These are phyloP conservation scores for Polydrusus pterygomalis DNA, from an alignment of 2,888 invertebrate genomes.

Conservation along the genomic window DNA sequence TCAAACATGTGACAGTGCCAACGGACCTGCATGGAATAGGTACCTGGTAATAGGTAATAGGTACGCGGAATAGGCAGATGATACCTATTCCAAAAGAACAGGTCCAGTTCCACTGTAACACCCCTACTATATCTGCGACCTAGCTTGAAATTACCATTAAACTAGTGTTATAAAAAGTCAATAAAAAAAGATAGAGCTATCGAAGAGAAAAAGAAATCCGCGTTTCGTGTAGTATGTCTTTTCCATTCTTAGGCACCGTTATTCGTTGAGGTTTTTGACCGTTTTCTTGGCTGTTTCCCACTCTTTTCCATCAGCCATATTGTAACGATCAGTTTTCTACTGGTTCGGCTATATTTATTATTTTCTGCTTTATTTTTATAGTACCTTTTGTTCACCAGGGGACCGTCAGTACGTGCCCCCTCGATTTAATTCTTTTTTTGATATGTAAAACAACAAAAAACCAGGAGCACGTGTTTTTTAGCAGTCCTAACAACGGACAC, in stretches of 20 bases:
- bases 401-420: too few species aligned
- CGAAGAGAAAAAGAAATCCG: conserved; percentile 52
- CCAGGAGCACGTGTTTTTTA: too few species aligned
- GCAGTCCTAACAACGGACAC: too few species aligned
- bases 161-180: conserved; percentile 36
- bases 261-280: conserved; percentile 55
- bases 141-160: conserved; percentile 42
- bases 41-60: too few species aligned
- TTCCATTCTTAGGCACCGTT: conserved; percentile 46
- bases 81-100: too few species aligned
- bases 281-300: conserved; percentile 53
- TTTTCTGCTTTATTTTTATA: not conserved
- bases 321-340: conserved; percentile 24
- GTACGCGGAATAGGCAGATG: too few species aligned
- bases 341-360: conserved; percentile 26
- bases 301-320: conserved; percentile 31
- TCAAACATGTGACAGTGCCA: too few species aligned
- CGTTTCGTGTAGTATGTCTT: conserved; percentile 31
- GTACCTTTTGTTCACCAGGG: too few species aligned
- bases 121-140: conserved; percentile 40
- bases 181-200: conserved; percentile 44
- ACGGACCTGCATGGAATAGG: too few species aligned
- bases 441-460: too few species aligned
- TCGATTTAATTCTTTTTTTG: too few species aligned
- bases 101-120: too few species aligned